Conservation (phyloP, 2,888 invertebrate genomes). For the Emesis furor region DNA sequence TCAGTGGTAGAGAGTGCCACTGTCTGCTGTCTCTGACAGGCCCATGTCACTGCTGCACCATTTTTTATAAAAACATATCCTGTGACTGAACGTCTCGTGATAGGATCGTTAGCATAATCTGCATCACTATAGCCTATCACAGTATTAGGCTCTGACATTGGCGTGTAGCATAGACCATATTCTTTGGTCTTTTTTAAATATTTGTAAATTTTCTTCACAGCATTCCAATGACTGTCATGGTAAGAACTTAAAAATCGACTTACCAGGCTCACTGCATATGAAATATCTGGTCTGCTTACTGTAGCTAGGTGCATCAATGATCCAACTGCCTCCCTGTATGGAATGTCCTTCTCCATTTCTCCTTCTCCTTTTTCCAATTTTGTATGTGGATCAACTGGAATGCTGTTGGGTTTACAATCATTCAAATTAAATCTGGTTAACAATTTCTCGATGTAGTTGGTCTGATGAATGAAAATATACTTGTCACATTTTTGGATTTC, state of each 20-base stretch:
- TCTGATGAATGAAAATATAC: not conserved
- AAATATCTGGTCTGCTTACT: not conserved
- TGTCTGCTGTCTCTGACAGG: too few relatives aligned
- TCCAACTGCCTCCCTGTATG: not conserved
- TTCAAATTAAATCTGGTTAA: not conserved
- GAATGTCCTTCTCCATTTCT: not conserved
- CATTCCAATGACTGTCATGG: not conserved
- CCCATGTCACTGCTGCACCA: too few relatives aligned
- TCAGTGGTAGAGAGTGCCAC: too few relatives aligned
- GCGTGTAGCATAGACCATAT: too few relatives aligned
- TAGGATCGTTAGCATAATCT: too few relatives aligned
- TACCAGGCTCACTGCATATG: not conserved
- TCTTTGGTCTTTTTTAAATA: too few relatives aligned
- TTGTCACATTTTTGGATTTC: not conserved
- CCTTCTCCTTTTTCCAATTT: not conserved
- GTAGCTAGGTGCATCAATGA: not conserved
- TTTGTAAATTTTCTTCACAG: too few relatives aligned
- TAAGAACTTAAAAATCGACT: not conserved
- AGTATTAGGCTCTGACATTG: too few relatives aligned
- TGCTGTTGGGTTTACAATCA: not conserved
- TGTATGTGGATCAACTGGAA: not conserved
- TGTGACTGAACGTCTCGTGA: too few relatives aligned
- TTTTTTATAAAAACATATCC: too few relatives aligned
- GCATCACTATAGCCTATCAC: too few relatives aligned
- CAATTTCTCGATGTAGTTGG: not conserved